These are phyloP conservation scores for Sabatieria punctata DNA, from an alignment of 2,888 invertebrate species.

Conservation along the genomic window DNA sequence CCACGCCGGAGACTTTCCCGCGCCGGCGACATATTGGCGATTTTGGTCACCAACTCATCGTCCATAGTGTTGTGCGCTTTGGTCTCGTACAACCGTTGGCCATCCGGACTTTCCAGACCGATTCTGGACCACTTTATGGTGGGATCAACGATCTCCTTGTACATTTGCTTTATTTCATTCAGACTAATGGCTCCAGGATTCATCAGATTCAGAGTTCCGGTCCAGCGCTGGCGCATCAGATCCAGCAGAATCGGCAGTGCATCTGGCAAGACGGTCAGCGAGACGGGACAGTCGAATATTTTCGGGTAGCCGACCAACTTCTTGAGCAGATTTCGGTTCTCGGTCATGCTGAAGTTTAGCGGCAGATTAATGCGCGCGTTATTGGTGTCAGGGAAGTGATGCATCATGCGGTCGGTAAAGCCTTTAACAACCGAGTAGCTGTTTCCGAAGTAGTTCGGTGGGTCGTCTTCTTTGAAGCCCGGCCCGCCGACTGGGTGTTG, in stretches of 20 bases:
- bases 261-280: conserved; percentile 26
- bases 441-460: conserved; percentile 27
- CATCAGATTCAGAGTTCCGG: conserved; percentile 24
- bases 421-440: conserved; percentile 29
- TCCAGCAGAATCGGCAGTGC: conserved; percentile 21
- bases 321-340: conserved; percentile 22
- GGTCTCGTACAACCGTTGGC: no score
- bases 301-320: conserved; percentile 25
- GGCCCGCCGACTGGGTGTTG: conserved; percentile 16
- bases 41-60: no score
- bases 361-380: conserved; percentile 28
- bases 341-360: conserved; percentile 20
- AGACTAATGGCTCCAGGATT: conserved; percentile 24
- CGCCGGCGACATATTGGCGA: no score
- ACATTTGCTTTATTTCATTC: conserved; percentile 22
- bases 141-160: conserved; percentile 17
- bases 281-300: conserved; percentile 27
- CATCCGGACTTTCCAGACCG: no score
- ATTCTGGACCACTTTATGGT: no score
- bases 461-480: conserved; percentile 12
- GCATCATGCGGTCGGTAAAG: conserved; percentile 22
- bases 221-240: conserved; percentile 21
- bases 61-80: no score
- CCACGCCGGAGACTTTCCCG: no score
- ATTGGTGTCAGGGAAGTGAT: conserved; percentile 10